Evolutionary conservation across 2,888 invertebrate species (phyloP).

Genomic region (Silvanus unidentatus): DNA sequence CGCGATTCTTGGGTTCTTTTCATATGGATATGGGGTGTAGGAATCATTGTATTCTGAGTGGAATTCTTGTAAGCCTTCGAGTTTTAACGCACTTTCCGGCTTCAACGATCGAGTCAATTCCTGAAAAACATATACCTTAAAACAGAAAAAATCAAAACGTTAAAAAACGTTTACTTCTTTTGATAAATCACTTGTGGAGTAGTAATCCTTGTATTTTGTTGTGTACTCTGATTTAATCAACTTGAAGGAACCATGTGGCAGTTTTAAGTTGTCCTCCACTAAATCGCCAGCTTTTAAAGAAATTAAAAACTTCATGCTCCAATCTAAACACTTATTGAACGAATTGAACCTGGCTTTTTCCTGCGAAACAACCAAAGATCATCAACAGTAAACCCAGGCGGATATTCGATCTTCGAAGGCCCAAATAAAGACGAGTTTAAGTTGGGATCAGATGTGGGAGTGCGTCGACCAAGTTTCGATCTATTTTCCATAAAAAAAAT

Average conservation of each 20-base stretch:
- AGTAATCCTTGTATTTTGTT: constrained; percentile 35
- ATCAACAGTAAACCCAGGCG: constrained; percentile 51
- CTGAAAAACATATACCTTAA: constrained; percentile 17
- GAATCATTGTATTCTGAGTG: constrained; percentile 36
- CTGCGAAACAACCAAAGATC: constrained; percentile 49
- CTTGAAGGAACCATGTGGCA: constrained; percentile 39
- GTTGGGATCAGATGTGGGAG: no score
- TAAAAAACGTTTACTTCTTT: constrained; percentile 5
- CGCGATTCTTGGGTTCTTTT: constrained; percentile 17
- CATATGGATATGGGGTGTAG: constrained; percentile 30
- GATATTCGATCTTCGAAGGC: constrained; percentile 32
- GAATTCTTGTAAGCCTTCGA: constrained; percentile 43
- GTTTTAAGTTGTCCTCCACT: constrained; percentile 36
- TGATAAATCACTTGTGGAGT: constrained; percentile 2
- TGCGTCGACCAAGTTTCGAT: no score
- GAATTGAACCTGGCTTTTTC: constrained; percentile 44
- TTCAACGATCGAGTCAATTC: constrained; percentile 22
- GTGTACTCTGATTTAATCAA: constrained; percentile 41
- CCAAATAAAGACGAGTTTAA: no score
- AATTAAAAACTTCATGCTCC: no score
- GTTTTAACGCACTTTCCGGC: constrained; percentile 34
- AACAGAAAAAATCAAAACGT: no score
- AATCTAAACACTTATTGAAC: no score
- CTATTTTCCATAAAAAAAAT: no score
- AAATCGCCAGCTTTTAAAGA: no score